These are phyloP conservation scores for Drosophila sp. DNA, from an alignment of 1,140 invertebrate species.

Conservation along the genomic window DNA sequence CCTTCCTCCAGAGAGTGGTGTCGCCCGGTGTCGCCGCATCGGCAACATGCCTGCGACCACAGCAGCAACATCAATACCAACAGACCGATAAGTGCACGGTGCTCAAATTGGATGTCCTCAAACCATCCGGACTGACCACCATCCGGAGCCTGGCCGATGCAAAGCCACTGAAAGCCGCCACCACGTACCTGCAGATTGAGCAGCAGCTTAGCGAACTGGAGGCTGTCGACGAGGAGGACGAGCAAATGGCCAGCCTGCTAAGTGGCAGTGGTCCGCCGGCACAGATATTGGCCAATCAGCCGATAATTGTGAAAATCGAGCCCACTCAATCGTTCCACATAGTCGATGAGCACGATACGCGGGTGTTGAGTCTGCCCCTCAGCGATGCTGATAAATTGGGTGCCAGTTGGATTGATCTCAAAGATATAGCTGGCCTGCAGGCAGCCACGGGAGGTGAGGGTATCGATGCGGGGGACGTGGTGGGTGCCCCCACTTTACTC, in stretches of 20 bases:
- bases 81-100: slow-evolving; percentile 81
- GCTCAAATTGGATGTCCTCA: slow-evolving; percentile 73
- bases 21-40: slow-evolving; percentile 8
- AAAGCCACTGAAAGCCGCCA: slow-evolving; percentile 37
- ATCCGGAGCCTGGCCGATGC: slow-evolving; percentile 35
- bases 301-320: slow-evolving; percentile 80
- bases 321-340: slow-evolving; percentile 78
- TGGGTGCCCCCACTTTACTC: slow-evolving; percentile 60
- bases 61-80: slow-evolving; percentile 78
- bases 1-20: slow-evolving; percentile 41
- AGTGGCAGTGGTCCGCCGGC: slow-evolving; percentile 50
- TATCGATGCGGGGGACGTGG: background rate
- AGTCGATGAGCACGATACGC: slow-evolving; percentile 74
- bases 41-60: slow-evolving; percentile 53
- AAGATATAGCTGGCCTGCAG: slow-evolving; percentile 77
- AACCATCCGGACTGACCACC: slow-evolving; percentile 38
- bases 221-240: slow-evolving; percentile 68
- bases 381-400: slow-evolving; percentile 74
- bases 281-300: slow-evolving; percentile 64
- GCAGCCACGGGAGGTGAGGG: slow-evolving; percentile 32
- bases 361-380: slow-evolving; percentile 71
- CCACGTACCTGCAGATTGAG: slow-evolving; percentile 71
- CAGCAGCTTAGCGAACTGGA: slow-evolving; percentile 71
- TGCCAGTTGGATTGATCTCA: slow-evolving; percentile 80
- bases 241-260: slow-evolving; percentile 68